Evolutionary conservation across 2,797 vertebrate species (phyloP).

Genomic region (Balearica regulorum): DNA sequence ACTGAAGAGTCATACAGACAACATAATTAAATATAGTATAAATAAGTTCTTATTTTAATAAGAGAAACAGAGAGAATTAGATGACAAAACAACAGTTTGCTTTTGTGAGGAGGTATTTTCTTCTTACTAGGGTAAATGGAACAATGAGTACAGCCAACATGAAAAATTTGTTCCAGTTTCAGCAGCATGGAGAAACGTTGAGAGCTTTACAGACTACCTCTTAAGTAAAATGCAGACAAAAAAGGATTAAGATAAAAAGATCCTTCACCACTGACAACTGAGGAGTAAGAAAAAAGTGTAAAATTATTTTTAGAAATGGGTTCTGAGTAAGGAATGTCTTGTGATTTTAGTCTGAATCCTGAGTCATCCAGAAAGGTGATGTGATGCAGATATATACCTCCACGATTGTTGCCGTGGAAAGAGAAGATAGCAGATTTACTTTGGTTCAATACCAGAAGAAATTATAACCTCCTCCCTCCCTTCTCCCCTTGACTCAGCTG

Average conservation of each 20-base stretch:
- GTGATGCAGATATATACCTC: neutral
- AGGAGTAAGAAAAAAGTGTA: neutral
- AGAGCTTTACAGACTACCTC: neutral
- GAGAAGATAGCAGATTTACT: neutral
- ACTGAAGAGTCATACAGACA: neutral
- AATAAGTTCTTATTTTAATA: neutral
- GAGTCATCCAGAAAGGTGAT: neutral
- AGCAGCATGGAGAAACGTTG: neutral
- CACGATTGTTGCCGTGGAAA: neutral
- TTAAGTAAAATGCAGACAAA: conserved; percentile 9
- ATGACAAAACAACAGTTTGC: neutral
- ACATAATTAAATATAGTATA: neutral
- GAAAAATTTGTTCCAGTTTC: neutral
- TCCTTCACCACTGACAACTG: neutral
- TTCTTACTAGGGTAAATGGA: neutral
- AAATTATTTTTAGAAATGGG: neutral
- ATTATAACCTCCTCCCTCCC: neutral
- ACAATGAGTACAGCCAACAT: conserved; percentile 1
- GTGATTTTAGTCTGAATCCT: neutral
- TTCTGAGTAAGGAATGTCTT: neutral
- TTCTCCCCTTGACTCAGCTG: neutral
- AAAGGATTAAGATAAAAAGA: neutral
- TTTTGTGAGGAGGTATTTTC: neutral
- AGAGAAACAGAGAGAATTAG: neutral
- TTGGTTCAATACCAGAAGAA: neutral